Base-by-base conservation (phyloP, 2,888 invertebrate species). In the Colletes collaris region DNA sequence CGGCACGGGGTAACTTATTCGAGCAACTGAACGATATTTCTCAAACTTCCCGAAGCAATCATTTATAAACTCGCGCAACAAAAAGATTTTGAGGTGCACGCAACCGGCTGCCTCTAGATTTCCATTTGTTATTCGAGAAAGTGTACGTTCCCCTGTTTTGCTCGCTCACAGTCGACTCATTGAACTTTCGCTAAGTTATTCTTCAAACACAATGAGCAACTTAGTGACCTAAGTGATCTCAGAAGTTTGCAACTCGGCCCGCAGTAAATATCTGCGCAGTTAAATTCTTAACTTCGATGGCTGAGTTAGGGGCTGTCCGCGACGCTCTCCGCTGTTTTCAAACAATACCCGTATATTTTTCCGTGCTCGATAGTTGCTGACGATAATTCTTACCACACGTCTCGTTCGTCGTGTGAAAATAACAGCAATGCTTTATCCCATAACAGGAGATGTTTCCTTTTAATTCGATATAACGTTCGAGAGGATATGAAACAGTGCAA, bases 181-280 rank as follows among this genome's bases (percentile, higher is more conserved):
- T 75, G 79, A 75, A 81, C 70, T 79, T 75, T 58, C 63, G 66
- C 66, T 66, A 79, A 81, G 79, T 81, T 81, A 75, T 81, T 79
- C 80, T 79, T 81, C 79, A 75, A 79, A 75, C 79, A 79, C 79
- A 79, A 81, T 81, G 79, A 81, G 75, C 74, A 81, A 75, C 80
- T 81, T 79, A 79, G 79, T 79, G 79, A 79, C 80, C 80, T 81
- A 81, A 81, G 80, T 81, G 80, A 81, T 81, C 72, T 75, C 70
- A 50, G 75, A 75, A 81, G 79, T 81, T 81, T 40, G 75, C 59
- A 70, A 66, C 79, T 70, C 80, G 56, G 62, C 19, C 66, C 62
- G 79, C 69, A 62, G 80, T 81, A 79, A 81, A 81, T 79, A 81
- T 79, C 66, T 44, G 59, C 53, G 59, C 75, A 79, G 65, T 81